These are phyloP conservation scores for Cacajao melanocephalus DNA, from an alignment of 2,797 vertebrate species.

Conservation along the genomic window DNA sequence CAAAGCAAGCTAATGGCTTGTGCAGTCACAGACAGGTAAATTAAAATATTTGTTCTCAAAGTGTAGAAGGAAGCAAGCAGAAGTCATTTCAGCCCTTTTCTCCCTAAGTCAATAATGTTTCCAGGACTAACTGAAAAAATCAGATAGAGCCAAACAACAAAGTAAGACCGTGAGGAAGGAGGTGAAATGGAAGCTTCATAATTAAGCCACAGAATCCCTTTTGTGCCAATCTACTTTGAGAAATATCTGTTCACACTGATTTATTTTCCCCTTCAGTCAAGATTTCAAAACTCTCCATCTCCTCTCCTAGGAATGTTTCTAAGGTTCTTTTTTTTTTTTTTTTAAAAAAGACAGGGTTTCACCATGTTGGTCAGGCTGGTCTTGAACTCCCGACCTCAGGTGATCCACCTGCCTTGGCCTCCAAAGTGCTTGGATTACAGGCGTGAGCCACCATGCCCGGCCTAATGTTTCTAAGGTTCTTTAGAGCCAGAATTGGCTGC, in stretches of 20 bases:
- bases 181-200: background rate
- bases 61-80: background rate
- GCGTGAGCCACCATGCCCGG: too few species aligned
- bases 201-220: background rate
- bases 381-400: too few species aligned
- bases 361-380: too few species aligned
- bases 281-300: background rate
- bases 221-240: background rate
- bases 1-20: background rate
- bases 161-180: background rate
- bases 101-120: background rate
- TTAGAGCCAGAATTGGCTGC: background rate
- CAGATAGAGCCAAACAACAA: background rate
- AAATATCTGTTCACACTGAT: background rate
- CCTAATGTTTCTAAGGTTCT: background rate
- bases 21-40: background rate
- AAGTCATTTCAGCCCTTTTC: background rate
- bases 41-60: background rate
- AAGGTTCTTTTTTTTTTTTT: background rate
- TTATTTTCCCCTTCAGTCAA: background rate
- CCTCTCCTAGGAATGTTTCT: background rate
- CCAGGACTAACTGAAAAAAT: slow-evolving; percentile 22
- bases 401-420: too few species aligned
- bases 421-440: too few species aligned
- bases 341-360: too few species aligned